A percentile compares a stretch with the other conserved stretches of the same genome.
Conservation (phyloP, 2,113 vertebrate species). For the Ochotona princeps region DNA sequence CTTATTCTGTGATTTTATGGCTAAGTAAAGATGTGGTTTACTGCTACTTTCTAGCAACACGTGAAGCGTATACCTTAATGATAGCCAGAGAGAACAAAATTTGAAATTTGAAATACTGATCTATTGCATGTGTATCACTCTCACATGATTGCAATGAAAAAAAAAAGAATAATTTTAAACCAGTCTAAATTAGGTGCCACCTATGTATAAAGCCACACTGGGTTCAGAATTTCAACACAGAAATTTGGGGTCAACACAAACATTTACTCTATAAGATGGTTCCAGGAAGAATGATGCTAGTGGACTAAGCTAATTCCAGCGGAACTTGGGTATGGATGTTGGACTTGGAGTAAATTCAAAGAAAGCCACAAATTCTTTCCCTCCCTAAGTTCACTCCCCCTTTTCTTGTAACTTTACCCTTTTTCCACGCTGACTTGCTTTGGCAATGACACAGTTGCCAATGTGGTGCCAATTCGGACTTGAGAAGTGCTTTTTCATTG, state of each 20-base stretch:
- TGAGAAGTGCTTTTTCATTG: not conserved
- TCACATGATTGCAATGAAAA: not conserved
- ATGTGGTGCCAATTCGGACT: not conserved
- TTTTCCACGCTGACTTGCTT: conserved; percentile 14
- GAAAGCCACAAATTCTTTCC: not conserved
- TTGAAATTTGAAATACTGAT: not conserved
- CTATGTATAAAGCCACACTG: not conserved
- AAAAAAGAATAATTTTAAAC: not conserved
- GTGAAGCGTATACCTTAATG: too few species aligned
- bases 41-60: not conserved
- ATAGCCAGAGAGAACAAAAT: not conserved
- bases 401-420: not conserved
- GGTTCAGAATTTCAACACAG: not conserved
- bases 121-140: not conserved
- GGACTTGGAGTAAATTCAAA: conserved; percentile 13
- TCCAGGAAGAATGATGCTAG: not conserved
- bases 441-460: conserved; percentile 22
- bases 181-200: not conserved
- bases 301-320: conserved; percentile 18
- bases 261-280: not conserved
- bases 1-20: not conserved
- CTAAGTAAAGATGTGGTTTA: not conserved
- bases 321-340: not conserved
- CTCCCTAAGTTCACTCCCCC: not conserved
- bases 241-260: not conserved